phyloP scores from a whole-genome alignment of 2,888 invertebrate species.

The Oligia latruncula region DNA sequence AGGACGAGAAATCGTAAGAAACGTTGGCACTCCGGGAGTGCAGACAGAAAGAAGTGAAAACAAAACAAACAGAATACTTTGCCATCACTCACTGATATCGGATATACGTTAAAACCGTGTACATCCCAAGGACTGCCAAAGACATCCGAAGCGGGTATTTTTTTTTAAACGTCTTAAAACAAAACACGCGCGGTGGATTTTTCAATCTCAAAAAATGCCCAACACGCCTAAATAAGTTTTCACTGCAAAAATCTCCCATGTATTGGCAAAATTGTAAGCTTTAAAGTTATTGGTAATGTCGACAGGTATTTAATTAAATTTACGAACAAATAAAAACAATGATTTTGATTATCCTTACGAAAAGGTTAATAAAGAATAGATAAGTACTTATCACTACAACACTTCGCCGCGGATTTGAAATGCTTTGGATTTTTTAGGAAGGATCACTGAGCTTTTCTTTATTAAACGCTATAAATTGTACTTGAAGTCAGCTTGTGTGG shows the following conservation, averaged over 20 bases:
- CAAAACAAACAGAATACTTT: too few species aligned
- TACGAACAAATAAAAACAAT: background rate
- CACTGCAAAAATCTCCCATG: background rate
- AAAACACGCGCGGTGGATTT: too few species aligned
- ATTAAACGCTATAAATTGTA: conserved; percentile 6
- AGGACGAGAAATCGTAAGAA: background rate
- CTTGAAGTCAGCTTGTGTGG: conserved; percentile 18
- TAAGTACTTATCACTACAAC: background rate
- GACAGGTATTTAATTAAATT: background rate
- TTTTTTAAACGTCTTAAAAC: too few species aligned
- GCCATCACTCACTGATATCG: too few species aligned
- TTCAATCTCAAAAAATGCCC: too few species aligned
- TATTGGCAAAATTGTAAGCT: background rate
- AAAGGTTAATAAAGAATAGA: background rate
- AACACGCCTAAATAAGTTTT: too few species aligned
- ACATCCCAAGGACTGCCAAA: too few species aligned
- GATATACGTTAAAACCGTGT: too few species aligned
- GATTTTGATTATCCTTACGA: background rate
- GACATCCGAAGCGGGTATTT: too few species aligned
- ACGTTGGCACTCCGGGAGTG: too few species aligned
- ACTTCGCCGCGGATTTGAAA: background rate
- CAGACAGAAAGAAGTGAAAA: too few species aligned
- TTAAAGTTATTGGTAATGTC: background rate
- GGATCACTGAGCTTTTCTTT: background rate
- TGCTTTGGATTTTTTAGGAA: background rate